These are phyloP conservation scores for Enteromius viviparus DNA, from an alignment of 2,797 vertebrate genomes.

Conservation along the genomic window DNA sequence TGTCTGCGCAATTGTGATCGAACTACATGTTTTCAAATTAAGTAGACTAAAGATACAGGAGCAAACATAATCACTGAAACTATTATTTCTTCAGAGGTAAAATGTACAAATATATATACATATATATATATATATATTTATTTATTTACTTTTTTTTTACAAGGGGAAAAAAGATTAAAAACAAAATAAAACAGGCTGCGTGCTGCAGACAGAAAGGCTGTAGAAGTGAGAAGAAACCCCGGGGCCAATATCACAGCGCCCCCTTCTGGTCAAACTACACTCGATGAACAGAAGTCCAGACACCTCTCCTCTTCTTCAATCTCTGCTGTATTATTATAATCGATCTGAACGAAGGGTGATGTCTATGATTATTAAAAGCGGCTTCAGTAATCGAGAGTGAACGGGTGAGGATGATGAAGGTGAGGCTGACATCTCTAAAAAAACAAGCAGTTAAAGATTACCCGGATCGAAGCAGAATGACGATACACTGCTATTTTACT, in stretches of 20 bases:
- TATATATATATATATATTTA: too few relatives aligned
- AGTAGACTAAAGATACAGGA: background rate
- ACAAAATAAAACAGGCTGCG: background rate
- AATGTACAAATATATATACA: too few relatives aligned
- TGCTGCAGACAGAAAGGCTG: background rate
- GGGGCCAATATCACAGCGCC: slow-evolving; percentile 81
- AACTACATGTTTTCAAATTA: background rate
- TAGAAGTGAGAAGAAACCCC: slow-evolving; percentile 60
- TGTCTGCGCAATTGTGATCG: background rate
- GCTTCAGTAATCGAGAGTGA: background rate
- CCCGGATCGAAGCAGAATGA: background rate
- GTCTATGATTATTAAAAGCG: background rate
- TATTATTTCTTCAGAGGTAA: too few relatives aligned
- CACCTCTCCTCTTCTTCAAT: background rate
- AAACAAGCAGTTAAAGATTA: background rate
- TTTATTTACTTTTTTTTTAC: background rate
- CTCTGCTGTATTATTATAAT: background rate
- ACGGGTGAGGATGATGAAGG: background rate
- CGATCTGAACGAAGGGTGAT: background rate
- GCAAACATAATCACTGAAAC: background rate
- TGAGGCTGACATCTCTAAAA: background rate
- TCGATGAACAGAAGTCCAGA: slow-evolving; percentile 23
- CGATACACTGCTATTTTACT: background rate
- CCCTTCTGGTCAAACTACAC: slow-evolving; percentile 83
- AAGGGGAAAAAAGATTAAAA: background rate